phyloP scores from a whole-genome alignment of 2,888 invertebrate genomes.

The Tinea trinotella region DNA sequence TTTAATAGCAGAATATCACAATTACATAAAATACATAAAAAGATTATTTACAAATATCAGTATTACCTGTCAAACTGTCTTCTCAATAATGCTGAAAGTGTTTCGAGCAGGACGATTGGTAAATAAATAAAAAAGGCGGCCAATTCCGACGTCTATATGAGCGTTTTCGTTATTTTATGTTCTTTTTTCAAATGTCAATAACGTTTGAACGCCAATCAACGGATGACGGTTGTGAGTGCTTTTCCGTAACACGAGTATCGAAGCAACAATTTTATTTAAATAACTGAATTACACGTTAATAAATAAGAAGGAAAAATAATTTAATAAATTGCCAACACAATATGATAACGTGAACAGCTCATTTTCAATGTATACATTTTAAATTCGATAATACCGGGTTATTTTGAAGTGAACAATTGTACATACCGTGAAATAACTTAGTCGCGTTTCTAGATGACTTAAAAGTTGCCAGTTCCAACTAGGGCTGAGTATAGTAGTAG shows the following conservation, averaged over 20 bases:
- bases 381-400: too few species aligned
- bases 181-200: conserved; percentile 12
- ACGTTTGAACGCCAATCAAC: conserved; percentile 8
- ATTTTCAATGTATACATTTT: too few species aligned
- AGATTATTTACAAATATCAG: too few species aligned
- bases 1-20: too few species aligned
- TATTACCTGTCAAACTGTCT: neutral
- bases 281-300: conserved; percentile 2
- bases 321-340: neutral
- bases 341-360: neutral
- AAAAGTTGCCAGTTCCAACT: too few species aligned
- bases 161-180: neutral
- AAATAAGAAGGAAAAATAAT: neutral
- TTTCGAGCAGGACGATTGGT: neutral
- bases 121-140: neutral
- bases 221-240: conserved; percentile 6
- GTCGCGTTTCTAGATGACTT: too few species aligned
- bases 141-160: conserved; percentile 4
- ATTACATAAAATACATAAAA: too few species aligned
- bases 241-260: neutral
- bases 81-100: neutral
- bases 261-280: conserved; percentile 8
- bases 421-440: too few species aligned
- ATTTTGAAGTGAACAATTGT: too few species aligned
- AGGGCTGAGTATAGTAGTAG: too few species aligned